Base-by-base conservation (phyloP, 2,888 invertebrate species). In the Biston betularia region DNA sequence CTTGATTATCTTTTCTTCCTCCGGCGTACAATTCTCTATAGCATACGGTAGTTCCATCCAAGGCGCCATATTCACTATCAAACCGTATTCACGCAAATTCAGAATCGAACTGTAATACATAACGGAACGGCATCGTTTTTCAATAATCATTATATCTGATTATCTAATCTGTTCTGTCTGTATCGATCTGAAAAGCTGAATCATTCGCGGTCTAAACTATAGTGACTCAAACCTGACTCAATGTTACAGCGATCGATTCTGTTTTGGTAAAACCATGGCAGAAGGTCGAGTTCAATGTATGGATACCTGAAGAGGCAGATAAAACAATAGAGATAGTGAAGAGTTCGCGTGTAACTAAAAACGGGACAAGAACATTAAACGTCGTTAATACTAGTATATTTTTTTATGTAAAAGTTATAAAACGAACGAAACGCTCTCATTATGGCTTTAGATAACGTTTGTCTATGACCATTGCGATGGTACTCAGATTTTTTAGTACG, bases 1-100 rank as follows among this genome's bases (percentile, higher is more conserved):
- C 70, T 86, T 88, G 42, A 92, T 88, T 2, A 88, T 57, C 68
- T 89, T 92, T 10, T 90, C 89, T 62, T 93, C 93, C 12, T 92
- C 92, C 0, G 84, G 66, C 0, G 85, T 81, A 38, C 92, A 89
- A 46, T 85, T 77, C 7, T 76, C 82, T 12, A 93, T 88, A 52
- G 89, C 86, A 58, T 88, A 91, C 0, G 92, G 92, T 45, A 90
- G 75, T 5, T 89, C 83, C 54, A 83, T 70, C 82, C 83, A 84
- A 1, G 91, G 90, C 55, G 89, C 82, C 92, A 93, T 92, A 67
- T 74, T 55, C 63, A 63, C 42, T 49, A 44, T 38, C 49, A 34
- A 55, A 42, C 66, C 57, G 60, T 63, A 35, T 63, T 50, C 68
- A 24, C 69, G 42, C 64, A 68, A 68, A 54, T 72, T 62, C 71